A percentile compares a stretch with the other conserved stretches of the same genome.
phyloP scores from a whole-genome alignment of 2,888 invertebrate species.

The Bombylius major region DNA sequence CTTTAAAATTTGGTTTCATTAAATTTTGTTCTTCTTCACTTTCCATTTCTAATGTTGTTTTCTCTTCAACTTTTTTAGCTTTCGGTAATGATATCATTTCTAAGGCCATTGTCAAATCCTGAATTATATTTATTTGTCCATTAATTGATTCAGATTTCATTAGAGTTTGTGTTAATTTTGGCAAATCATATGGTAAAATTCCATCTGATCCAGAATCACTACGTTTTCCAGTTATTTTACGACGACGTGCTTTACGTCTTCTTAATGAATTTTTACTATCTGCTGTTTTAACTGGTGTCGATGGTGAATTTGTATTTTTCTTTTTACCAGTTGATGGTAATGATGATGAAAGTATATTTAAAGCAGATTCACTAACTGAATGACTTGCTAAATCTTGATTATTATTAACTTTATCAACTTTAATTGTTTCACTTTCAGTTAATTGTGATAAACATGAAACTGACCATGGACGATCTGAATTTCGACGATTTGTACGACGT shows the following conservation, averaged over 20 bases:
- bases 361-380: conserved; percentile 80
- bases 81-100: conserved; percentile 31
- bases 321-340: conserved; percentile 39
- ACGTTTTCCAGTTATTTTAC: conserved; percentile 21
- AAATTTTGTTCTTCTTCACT: conserved; percentile 50
- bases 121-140: conserved; percentile 45
- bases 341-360: conserved; percentile 55
- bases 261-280: conserved; percentile 36
- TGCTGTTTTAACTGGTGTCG: conserved; percentile 20
- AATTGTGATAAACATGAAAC: conserved; percentile 74
- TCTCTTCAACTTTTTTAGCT: conserved; percentile 2
- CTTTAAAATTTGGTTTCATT: conserved; percentile 51
- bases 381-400: conserved; percentile 48
- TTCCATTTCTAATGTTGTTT: conserved; percentile 50
- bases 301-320: conserved; percentile 19
- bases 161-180: conserved; percentile 36
- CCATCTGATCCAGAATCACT: conserved; percentile 48
- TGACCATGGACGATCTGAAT: conserved; percentile 64
- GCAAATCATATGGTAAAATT: conserved; percentile 15
- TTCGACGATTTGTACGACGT: conserved; percentile 37
- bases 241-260: conserved; percentile 31
- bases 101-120: conserved; percentile 45
- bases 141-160: conserved; percentile 67
- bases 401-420: conserved; percentile 34
- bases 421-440: conserved; percentile 31